Evolutionary conservation across 2,113 vertebrate genomes (phyloP).

Genomic region (Ondatra zibethicus): DNA sequence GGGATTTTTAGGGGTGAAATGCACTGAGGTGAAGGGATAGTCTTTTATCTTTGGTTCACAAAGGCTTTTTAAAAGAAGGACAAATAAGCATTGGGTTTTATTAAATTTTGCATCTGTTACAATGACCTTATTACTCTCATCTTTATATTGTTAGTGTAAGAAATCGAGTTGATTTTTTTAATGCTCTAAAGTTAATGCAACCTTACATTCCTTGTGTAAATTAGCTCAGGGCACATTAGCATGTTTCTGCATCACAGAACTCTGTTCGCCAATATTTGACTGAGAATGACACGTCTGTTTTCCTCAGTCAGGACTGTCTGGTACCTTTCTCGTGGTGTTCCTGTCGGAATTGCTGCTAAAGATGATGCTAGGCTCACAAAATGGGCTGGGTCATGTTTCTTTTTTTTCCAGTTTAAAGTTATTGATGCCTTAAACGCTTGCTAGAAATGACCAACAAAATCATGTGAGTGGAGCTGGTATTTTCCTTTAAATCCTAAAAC

Average conservation of each 20-base stretch:
- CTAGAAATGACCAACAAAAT: slow-evolving; percentile 25
- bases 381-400: neutral
- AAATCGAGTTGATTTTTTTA: slow-evolving; percentile 24
- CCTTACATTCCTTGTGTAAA: slow-evolving; percentile 26
- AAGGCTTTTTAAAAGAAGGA: neutral
- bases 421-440: neutral
- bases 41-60: neutral
- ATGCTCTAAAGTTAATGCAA: neutral
- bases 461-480: neutral
- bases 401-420: slow-evolving; percentile 8
- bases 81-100: neutral
- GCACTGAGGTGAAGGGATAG: neutral
- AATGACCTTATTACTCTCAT: slow-evolving; percentile 21
- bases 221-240: neutral
- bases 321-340: neutral
- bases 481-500: slow-evolving; percentile 52
- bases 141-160: slow-evolving; percentile 35
- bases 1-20: neutral
- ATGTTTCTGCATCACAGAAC: slow-evolving; percentile 7
- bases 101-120: slow-evolving; percentile 25
- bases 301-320: neutral
- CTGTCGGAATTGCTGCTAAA: slow-evolving; percentile 23
- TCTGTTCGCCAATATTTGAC: slow-evolving; percentile 38
- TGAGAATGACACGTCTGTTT: slow-evolving; percentile 12
- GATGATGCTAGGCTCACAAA: slow-evolving; percentile 12